A percentile compares a stretch with the other conserved stretches of the same genome.
Evolutionary conservation across 2,797 vertebrate genomes (phyloP).

Genomic region (Hemibagrus guttatus): DNA sequence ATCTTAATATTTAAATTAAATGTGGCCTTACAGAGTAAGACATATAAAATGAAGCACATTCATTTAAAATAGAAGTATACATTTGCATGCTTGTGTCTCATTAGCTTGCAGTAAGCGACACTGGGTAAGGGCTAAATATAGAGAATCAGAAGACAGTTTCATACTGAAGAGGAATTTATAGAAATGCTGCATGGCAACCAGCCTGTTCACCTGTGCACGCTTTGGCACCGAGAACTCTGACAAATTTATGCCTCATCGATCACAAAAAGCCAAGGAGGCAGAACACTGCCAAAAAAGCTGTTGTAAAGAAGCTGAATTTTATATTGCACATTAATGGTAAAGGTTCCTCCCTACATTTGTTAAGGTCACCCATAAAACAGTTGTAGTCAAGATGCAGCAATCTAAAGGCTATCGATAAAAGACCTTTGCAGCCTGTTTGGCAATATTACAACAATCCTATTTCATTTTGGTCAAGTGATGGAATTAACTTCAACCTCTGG

Average conservation of each 20-base stretch:
- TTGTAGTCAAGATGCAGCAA: background rate
- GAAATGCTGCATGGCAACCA: conserved; percentile 50
- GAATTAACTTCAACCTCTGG: background rate
- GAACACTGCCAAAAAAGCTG: conserved; percentile 32
- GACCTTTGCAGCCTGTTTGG: conserved; percentile 7
- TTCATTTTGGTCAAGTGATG: conserved; percentile 34
- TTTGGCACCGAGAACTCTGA: conserved; percentile 44
- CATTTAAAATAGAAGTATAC: background rate
- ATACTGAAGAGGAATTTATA: conserved; percentile 41
- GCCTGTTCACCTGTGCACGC: conserved; percentile 54
- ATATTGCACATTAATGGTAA: conserved; percentile 18
- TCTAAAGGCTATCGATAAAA: conserved; percentile 19
- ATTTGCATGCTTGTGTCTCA: conserved; percentile 22
- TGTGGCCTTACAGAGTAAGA: background rate
- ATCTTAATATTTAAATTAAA: background rate
- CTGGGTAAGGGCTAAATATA: conserved; percentile 33
- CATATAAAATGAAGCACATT: background rate
- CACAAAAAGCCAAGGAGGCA: conserved; percentile 30
- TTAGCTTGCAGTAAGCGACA: background rate
- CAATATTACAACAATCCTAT: background rate
- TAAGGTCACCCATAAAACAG: conserved; percentile 27
- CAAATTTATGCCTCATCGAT: conserved; percentile 44
- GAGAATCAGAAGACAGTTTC: conserved; percentile 26
- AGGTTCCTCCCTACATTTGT: conserved; percentile 27
- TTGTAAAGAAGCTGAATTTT: conserved; percentile 40